Evolutionary conservation across 2,888 invertebrate species (phyloP), one percentile per base, ranked within the genome.

Genomic region (Hofmannophila pseudospretella): DNA sequence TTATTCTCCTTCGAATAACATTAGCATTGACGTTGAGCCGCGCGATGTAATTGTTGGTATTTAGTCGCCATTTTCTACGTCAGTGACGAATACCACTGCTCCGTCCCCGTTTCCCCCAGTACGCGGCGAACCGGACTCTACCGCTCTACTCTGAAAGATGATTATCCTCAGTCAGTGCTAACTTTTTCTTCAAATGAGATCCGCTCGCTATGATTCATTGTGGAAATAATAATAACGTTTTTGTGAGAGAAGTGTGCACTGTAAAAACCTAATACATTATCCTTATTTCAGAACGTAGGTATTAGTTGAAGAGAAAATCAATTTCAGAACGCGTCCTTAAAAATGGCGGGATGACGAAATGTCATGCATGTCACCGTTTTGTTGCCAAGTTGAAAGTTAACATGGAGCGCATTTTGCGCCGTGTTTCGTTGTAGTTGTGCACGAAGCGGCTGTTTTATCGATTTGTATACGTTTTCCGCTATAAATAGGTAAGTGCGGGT

Each of bases 51-150:
- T 84, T 84, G 78, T 81, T 82, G 75, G 80, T 82, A 82, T 85
- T 84, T 80, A 84, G 82, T 84, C 84, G 84, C 85, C 85, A 84
- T 86, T 85, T 86, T 85, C 85, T 84, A 84, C 78, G 65, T 75
- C 74, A 77, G 78, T 86, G 85, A 86, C 85, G 85, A 85, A 82
- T 80, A 75, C 75, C 65, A 49, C 73, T 71, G 34, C 42, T 50
- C 73, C 80, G 84, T 80, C 81, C 82, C 74, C 84, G 72, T 78
- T 82, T 80, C 59, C 53, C 48, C 47, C 50, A 50, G 52, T 48
- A 53, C 66, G 61, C 54, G 51, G 67, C 54, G 82, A 84, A 82
- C 70, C 68, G 66, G 73, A 79, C 84, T 78, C 72, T 84, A 85
- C 67, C 52, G 57, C 71, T 63, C 56, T 67, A 65, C 51, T 61